Evolutionary conservation across 2,888 invertebrate species (phyloP).

Genomic region (Agrochola macilenta): DNA sequence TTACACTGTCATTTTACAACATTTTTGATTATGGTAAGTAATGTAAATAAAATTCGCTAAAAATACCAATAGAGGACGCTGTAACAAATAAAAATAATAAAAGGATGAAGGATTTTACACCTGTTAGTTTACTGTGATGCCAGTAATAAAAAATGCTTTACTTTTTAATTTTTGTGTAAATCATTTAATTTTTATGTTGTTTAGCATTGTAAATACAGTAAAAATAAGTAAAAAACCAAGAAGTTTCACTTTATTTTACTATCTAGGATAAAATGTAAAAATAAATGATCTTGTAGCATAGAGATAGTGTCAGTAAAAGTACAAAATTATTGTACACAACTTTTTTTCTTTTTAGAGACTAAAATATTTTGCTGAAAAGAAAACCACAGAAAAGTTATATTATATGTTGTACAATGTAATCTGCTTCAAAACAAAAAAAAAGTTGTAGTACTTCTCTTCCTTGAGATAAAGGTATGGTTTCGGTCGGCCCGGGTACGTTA

Average conservation of each 20-base stretch:
- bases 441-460: not conserved
- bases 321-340: not conserved
- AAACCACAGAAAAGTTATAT: not conserved
- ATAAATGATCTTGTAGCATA: too few species aligned
- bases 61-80: conserved; percentile 67
- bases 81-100: conserved; percentile 26
- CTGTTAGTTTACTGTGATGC: conserved; percentile 49
- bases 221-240: not conserved
- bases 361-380: not conserved
- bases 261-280: too few species aligned
- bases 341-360: not conserved
- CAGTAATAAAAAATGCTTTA: conserved; percentile 42
- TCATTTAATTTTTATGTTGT: not conserved
- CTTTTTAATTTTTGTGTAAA: not conserved
- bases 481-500: too few species aligned
- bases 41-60: not conserved
- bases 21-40: conserved; percentile 51
- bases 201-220: conserved; percentile 16
- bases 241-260: not conserved
- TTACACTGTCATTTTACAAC: conserved; percentile 3
- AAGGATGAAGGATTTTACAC: conserved; percentile 56
- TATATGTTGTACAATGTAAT: not conserved
- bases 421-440: too few species aligned
- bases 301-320: not conserved
- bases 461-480: too few species aligned